Percentiles rank a stretch among this genome's conserved stretches.
Conservation (phyloP, 2,888 invertebrate species). For the Drosophila stalkeri region DNA sequence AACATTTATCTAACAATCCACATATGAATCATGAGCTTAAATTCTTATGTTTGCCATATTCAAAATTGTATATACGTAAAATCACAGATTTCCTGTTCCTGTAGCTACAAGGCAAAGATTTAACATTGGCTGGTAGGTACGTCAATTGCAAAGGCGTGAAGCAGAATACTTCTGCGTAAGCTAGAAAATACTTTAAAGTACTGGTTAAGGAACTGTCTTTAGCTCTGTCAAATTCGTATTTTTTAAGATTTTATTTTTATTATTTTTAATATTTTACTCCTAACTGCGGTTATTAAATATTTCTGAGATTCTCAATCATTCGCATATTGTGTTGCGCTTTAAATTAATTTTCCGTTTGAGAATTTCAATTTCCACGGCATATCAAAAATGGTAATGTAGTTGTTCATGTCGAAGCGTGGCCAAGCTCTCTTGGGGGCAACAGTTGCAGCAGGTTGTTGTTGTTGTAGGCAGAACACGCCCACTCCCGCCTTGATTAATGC, state of each 20-base stretch:
- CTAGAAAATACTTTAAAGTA: too few relatives aligned
- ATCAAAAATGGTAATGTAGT: slow-evolving; percentile 36
- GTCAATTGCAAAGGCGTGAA: background rate
- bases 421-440: slow-evolving; percentile 40
- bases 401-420: slow-evolving; percentile 9
- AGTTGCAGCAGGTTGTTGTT: slow-evolving; percentile 39
- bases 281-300: background rate
- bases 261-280: too few relatives aligned
- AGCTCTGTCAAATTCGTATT: too few relatives aligned
- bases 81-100: background rate
- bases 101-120: background rate
- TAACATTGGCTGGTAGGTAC: background rate
- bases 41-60: background rate
- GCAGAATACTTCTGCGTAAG: background rate
- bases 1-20: background rate
- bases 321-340: slow-evolving; percentile 1
- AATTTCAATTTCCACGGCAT: slow-evolving; percentile 32
- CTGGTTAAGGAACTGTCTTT: too few relatives aligned
- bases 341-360: slow-evolving; percentile 23
- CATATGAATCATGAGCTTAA: slow-evolving; percentile 4
- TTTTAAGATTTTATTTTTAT: too few relatives aligned
- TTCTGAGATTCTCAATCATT: background rate
- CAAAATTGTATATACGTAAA: background rate
- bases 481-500: slow-evolving; percentile 74
- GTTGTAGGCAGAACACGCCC: slow-evolving; percentile 29